These are phyloP conservation scores for Drosophila albomicans DNA, from an alignment of 1,140 invertebrate genomes.

Conservation along the genomic window DNA sequence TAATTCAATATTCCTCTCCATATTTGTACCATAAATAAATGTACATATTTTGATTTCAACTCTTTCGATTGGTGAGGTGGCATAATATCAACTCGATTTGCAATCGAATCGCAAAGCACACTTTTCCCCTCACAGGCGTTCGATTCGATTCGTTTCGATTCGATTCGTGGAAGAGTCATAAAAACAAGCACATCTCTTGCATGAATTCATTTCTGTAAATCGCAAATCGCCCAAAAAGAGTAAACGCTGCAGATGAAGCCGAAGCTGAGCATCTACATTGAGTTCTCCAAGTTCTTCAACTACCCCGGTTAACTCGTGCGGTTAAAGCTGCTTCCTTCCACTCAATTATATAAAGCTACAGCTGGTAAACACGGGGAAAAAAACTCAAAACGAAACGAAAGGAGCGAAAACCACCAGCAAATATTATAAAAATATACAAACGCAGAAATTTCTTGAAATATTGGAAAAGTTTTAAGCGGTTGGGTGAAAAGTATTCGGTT, in stretches of 20 bases:
- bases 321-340: constrained; percentile 72
- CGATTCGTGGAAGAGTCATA: neutral
- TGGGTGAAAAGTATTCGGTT: constrained; percentile 11
- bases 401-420: constrained; percentile 24
- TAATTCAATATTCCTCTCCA: neutral
- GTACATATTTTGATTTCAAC: neutral
- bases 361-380: constrained; percentile 26
- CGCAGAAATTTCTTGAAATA: constrained; percentile 60
- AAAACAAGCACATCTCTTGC: constrained; percentile 6
- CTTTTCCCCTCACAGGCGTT: neutral
- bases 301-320: constrained; percentile 63
- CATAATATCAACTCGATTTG: constrained; percentile 10
- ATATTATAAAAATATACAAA: constrained; percentile 57
- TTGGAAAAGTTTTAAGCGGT: constrained; percentile 62
- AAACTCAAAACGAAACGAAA: constrained; percentile 7
- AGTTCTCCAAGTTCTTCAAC: constrained; percentile 28
- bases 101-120: neutral
- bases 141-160: neutral
- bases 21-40: neutral
- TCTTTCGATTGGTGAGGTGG: neutral
- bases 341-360: constrained; percentile 71
- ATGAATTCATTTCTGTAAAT: constrained; percentile 3
- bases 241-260: constrained; percentile 7
- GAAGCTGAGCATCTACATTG: constrained; percentile 6
- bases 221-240: constrained; percentile 18